Conservation (phyloP, 2,888 invertebrate genomes). For the Chironomus tentans region DNA sequence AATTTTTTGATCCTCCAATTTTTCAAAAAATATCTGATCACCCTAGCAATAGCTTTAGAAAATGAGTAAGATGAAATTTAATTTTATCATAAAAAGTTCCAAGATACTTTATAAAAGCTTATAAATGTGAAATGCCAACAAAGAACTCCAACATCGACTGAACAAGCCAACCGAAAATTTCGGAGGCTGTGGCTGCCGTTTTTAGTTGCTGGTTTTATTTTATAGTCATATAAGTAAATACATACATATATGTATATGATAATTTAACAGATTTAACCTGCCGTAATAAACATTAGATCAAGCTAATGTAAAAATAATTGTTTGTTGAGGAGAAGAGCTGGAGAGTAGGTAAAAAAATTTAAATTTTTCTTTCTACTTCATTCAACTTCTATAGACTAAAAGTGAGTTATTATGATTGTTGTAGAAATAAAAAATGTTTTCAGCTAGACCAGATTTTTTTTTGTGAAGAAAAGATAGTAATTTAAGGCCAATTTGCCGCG, state of each 20-base stretch:
- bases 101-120: too few species aligned
- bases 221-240: not conserved
- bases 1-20: too few species aligned
- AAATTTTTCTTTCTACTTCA: constrained; percentile 5
- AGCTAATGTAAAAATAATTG: constrained; percentile 26
- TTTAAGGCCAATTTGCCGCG: constrained; percentile 7
- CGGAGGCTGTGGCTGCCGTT: not conserved
- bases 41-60: too few species aligned
- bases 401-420: constrained; percentile 16
- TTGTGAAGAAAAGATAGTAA: not conserved
- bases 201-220: not conserved
- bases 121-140: too few species aligned
- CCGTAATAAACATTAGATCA: constrained; percentile 21
- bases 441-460: not conserved
- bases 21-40: too few species aligned
- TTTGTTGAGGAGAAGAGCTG: not conserved
- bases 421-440: not conserved
- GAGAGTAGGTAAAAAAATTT: not conserved
- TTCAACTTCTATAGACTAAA: not conserved
- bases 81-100: too few species aligned
- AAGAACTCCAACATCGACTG: too few species aligned
- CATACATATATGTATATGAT: not conserved
- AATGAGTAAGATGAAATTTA: too few species aligned
- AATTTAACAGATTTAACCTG: constrained; percentile 9
- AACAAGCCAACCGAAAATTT: not conserved